Conservation (phyloP, 2,888 invertebrate species). For the Ptychoptera contaminata region DNA sequence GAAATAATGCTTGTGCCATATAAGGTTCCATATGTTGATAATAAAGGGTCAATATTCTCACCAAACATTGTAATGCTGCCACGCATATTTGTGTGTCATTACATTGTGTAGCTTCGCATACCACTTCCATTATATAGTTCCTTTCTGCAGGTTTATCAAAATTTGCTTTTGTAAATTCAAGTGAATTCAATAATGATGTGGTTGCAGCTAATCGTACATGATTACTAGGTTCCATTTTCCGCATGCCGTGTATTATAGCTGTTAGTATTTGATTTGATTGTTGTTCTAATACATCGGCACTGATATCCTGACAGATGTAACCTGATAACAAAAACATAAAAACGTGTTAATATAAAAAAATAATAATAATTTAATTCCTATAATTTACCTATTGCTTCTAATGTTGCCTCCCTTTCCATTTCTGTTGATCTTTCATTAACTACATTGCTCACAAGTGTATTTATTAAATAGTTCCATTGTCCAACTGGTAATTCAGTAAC, state of each 20-base stretch:
- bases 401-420: conserved; percentile 87
- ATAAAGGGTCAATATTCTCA: conserved; percentile 93
- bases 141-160: conserved; percentile 95
- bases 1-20: conserved; percentile 95
- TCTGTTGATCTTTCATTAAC: conserved; percentile 74
- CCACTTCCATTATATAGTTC: conserved; percentile 99
- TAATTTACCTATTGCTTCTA: conserved; percentile 83
- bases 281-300: conserved; percentile 77
- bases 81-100: conserved; percentile 83
- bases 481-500: conserved; percentile 87
- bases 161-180: conserved; percentile 97
- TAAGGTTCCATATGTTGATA: conserved; percentile 99
- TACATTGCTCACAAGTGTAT: conserved; percentile 77
- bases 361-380: background rate
- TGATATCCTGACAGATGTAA: conserved; percentile 97
- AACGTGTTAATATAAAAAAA: background rate
- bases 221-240: conserved; percentile 80
- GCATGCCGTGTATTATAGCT: conserved; percentile 98
- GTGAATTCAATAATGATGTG: conserved; percentile 86
- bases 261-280: conserved; percentile 95
- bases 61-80: conserved; percentile 94
- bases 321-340: conserved; percentile 22
- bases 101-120: conserved; percentile 97
- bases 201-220: conserved; percentile 94
- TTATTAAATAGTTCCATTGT: conserved; percentile 86